phyloP scores from a whole-genome alignment of 1,140 invertebrate genomes.

The Mesaphorura yosii region DNA sequence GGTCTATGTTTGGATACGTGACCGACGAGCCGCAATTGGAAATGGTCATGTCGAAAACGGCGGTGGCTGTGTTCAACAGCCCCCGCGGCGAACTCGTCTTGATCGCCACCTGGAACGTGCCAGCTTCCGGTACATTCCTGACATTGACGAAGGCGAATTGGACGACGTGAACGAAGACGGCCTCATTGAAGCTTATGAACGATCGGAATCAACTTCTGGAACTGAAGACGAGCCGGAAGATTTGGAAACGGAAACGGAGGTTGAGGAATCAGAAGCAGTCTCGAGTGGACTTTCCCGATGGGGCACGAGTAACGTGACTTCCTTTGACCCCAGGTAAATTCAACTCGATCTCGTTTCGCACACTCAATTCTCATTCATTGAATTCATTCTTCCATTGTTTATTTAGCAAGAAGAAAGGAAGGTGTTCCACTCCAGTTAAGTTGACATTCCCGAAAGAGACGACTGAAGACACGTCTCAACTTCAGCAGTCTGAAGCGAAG shows the following conservation, averaged over 20 bases:
- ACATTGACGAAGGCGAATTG: too few species aligned
- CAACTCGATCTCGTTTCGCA: neutral
- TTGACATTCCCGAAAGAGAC: neutral
- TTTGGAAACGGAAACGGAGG: neutral
- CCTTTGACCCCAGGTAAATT: neutral
- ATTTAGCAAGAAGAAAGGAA: neutral
- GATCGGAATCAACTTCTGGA: too few species aligned
- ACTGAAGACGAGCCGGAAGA: neutral
- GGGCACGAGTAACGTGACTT: neutral
- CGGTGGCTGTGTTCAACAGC: too few species aligned
- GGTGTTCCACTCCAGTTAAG: slow-evolving; percentile 7
- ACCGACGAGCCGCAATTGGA: too few species aligned
- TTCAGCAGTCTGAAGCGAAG: slow-evolving; percentile 1
- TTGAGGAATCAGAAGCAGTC: neutral
- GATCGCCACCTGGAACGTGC: too few species aligned
- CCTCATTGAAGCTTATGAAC: too few species aligned
- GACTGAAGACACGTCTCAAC: neutral
- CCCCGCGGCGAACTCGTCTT: too few species aligned
- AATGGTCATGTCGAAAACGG: too few species aligned
- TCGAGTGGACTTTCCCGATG: neutral
- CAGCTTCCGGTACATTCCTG: too few species aligned
- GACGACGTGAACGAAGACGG: too few species aligned
- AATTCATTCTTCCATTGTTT: neutral
- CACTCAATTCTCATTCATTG: neutral
- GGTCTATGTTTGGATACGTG: too few species aligned